A percentile compares a stretch with the other conserved stretches of the same genome.
Conservation (phyloP, 2,113 vertebrate species). For the Brachirus orientalis region DNA sequence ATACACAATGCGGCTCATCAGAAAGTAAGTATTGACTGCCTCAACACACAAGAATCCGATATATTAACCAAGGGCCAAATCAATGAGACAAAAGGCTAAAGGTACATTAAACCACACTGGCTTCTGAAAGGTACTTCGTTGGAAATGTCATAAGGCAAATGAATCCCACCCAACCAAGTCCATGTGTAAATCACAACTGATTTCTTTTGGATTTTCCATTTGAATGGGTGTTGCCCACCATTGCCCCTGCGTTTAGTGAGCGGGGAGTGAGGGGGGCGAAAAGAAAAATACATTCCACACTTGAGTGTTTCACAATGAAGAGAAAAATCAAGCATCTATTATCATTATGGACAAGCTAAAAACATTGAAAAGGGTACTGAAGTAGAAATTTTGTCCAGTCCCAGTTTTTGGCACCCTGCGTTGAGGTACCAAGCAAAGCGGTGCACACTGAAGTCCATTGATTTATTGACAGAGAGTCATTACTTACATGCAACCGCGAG, state of each 20-base stretch:
- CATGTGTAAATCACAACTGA: slow-evolving; percentile 57
- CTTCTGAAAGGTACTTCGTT: slow-evolving; percentile 61
- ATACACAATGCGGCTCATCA: slow-evolving; percentile 64
- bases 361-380: background rate
- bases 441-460: too few relatives aligned
- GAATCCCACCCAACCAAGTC: slow-evolving; percentile 55
- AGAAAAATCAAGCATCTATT: slow-evolving; percentile 34
- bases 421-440: too few relatives aligned
- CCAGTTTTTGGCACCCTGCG: too few relatives aligned
- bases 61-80: slow-evolving; percentile 75
- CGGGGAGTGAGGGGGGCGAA: slow-evolving; percentile 9
- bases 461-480: too few relatives aligned
- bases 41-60: slow-evolving; percentile 60
- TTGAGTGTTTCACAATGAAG: slow-evolving; percentile 24
- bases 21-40: slow-evolving; percentile 67
- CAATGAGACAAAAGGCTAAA: slow-evolving; percentile 74
- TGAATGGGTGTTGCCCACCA: slow-evolving; percentile 33
- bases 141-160: slow-evolving; percentile 77
- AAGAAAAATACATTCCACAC: slow-evolving; percentile 31
- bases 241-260: slow-evolving; percentile 48
- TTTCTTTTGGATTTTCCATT: slow-evolving; percentile 69
- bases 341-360: slow-evolving; percentile 13
- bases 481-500: too few relatives aligned
- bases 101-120: slow-evolving; percentile 71
- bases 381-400: background rate